Evolutionary conservation across 2,888 invertebrate species (phyloP).

Genomic region (Cerceris ruficornis): DNA sequence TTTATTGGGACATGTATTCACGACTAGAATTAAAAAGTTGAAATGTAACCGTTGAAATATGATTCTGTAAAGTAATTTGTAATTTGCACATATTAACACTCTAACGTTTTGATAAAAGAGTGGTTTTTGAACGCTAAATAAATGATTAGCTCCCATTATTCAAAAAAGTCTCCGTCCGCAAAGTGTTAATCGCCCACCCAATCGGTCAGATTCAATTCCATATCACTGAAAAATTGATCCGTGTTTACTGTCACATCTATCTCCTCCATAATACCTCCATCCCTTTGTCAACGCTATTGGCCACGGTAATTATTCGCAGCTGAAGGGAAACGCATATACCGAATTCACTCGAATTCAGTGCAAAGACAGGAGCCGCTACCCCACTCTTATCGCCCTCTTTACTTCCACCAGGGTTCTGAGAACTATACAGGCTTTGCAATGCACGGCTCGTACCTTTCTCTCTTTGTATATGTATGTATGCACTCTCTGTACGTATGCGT

Average conservation of each 20-base stretch:
- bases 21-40: no score
- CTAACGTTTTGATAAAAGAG: no score
- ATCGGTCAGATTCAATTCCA: conserved; percentile 19
- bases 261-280: conserved; percentile 20
- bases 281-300: conserved; percentile 45
- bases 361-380: conserved; percentile 49
- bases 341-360: conserved; percentile 53
- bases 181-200: background rate
- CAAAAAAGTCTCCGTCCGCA: no score
- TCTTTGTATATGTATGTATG: conserved; percentile 13
- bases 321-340: conserved; percentile 59
- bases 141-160: no score
- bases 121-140: no score
- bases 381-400: conserved; percentile 15
- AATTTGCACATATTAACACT: no score
- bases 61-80: no score
- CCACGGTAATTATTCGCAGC: conserved; percentile 64
- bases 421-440: conserved; percentile 45
- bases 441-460: conserved; percentile 34
- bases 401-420: conserved; percentile 35
- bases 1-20: no score
- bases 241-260: conserved; percentile 16
- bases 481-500: background rate
- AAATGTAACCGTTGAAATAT: no score
- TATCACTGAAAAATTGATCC: conserved; percentile 18